Conservation (phyloP, 2,888 invertebrate genomes). For the Agonopterix heracliana region DNA sequence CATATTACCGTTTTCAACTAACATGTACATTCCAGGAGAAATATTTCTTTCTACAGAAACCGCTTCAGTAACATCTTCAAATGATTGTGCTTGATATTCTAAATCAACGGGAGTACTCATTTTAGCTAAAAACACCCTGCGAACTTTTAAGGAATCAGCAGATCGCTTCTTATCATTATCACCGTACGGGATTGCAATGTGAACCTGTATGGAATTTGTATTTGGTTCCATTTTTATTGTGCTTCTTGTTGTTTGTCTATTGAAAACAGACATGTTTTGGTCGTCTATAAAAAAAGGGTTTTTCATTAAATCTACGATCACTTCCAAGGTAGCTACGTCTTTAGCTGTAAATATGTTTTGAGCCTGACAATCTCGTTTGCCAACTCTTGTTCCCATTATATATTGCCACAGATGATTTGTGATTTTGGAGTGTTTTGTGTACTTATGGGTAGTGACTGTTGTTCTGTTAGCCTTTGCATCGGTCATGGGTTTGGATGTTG, state of each 20-base stretch:
- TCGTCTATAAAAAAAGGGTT: constrained; percentile 13
- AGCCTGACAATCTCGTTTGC: constrained; percentile 23
- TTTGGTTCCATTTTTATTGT: not conserved
- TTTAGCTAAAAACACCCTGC: constrained; percentile 50
- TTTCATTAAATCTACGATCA: constrained; percentile 47
- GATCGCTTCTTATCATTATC: constrained; percentile 31
- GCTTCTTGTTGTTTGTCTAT: not conserved
- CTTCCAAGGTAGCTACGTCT: constrained; percentile 50
- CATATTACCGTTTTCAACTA: constrained; percentile 34
- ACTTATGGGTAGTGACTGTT: no score
- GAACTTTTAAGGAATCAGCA: constrained; percentile 28
- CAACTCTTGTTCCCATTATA: constrained; percentile 12
- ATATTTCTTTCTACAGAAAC: constrained; percentile 5
- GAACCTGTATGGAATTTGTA: constrained; percentile 49
- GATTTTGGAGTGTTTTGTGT: no score
- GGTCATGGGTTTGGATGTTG: no score
- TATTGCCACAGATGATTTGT: no score
- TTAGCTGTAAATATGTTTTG: constrained; percentile 39
- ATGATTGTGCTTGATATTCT: constrained; percentile 49
- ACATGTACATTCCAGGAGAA: constrained; percentile 43
- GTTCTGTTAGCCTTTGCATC: no score
- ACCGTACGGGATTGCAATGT: constrained; percentile 34
- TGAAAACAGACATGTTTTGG: not conserved
- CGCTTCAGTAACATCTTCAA: constrained; percentile 22
- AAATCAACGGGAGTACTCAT: constrained; percentile 53